Conservation (phyloP, 2,888 invertebrate species). For the Iselma pallidipennis region DNA sequence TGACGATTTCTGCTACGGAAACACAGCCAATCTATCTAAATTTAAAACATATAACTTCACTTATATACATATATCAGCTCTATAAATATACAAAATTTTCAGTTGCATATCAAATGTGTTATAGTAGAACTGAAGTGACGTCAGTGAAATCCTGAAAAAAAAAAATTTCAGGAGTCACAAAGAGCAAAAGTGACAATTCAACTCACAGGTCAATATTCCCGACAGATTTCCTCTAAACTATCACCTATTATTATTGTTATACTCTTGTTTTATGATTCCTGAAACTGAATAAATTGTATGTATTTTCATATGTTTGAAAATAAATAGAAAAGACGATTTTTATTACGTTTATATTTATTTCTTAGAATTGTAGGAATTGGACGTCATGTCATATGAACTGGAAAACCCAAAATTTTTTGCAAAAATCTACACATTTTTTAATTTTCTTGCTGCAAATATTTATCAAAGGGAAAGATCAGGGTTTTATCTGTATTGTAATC, state of each 20-base stretch:
- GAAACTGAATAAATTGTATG: neutral
- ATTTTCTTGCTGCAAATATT: neutral
- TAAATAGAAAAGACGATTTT: neutral
- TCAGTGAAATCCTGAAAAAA: constrained; percentile 25
- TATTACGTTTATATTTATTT: constrained; percentile 7
- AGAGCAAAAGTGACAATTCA: neutral
- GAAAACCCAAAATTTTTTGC: neutral
- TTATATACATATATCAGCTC: constrained; percentile 35
- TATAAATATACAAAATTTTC: constrained; percentile 35
- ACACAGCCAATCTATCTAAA: constrained; percentile 34
- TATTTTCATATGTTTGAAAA: neutral
- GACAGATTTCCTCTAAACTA: neutral
- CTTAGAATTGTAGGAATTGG: neutral
- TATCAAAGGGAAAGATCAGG: constrained; percentile 9
- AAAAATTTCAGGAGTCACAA: neutral
- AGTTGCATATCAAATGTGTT: constrained; percentile 38
- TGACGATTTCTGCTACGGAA: constrained; percentile 29
- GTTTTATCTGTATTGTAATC: constrained; percentile 4
- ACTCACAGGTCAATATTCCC: neutral
- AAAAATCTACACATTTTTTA: neutral
- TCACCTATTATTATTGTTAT: constrained; percentile 14
- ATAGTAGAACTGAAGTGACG: constrained; percentile 25
- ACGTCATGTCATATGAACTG: neutral
- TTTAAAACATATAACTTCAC: constrained; percentile 32
- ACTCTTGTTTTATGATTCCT: too few species aligned